Evolutionary conservation across 2,888 invertebrate genomes (phyloP).

Genomic region (Abscondita cerata): DNA sequence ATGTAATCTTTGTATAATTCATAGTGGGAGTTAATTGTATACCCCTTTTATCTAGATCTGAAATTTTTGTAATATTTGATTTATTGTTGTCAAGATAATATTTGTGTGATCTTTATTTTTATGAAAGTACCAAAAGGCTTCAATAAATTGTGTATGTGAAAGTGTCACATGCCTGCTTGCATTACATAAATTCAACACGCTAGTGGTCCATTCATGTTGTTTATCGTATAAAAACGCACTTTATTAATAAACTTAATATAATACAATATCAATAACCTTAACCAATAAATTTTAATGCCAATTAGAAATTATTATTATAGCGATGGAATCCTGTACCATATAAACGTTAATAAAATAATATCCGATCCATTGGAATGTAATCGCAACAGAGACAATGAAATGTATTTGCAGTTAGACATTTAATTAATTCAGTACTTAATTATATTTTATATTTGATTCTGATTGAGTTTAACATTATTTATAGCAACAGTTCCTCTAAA

Average conservation of each 20-base stretch:
- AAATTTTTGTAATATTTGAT: conserved; percentile 9
- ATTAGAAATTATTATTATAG: conserved; percentile 4
- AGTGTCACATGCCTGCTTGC: not conserved
- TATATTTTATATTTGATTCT: conserved; percentile 33
- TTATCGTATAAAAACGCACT: not conserved
- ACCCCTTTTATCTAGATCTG: conserved; percentile 10
- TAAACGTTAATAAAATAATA: conserved; percentile 17
- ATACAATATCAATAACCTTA: conserved; percentile 2
- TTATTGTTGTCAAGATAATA: conserved; percentile 4
- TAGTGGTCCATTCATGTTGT: conserved; percentile 2
- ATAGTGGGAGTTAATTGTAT: conserved; percentile 29
- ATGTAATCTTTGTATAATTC: conserved; percentile 18
- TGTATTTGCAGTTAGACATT: conserved; percentile 8
- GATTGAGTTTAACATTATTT: conserved; percentile 29
- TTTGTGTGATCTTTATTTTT: not conserved
- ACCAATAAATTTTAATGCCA: not conserved
- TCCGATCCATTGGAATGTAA: conserved; percentile 5
- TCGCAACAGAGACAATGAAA: not conserved
- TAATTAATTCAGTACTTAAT: conserved; percentile 32
- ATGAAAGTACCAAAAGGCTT: not conserved
- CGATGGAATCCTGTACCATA: conserved; percentile 9
- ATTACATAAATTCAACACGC: not conserved
- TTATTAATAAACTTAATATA: not conserved
- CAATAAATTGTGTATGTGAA: not conserved
- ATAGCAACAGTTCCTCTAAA: conserved; percentile 14